These are phyloP conservation scores for Leptopilina myrica DNA, from an alignment of 2,888 invertebrate genomes.

Conservation along the genomic window DNA sequence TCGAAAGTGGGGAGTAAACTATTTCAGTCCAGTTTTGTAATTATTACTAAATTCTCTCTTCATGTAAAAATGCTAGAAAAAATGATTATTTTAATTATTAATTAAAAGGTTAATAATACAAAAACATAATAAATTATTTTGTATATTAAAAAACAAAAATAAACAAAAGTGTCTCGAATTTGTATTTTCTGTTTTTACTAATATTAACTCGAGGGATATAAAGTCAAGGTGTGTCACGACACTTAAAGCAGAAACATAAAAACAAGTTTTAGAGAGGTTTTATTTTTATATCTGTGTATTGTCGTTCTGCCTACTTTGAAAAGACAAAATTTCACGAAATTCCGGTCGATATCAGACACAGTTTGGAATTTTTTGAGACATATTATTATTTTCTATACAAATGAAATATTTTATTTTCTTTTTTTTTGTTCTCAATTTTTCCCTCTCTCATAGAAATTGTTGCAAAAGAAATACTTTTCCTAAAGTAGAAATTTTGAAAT, in stretches of 20 bases:
- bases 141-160: too few relatives aligned
- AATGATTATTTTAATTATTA: too few relatives aligned
- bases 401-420: conserved; percentile 9
- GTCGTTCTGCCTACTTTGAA: background rate
- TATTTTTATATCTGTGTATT: background rate
- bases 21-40: too few relatives aligned
- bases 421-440: too few relatives aligned
- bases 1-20: too few relatives aligned
- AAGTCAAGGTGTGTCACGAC: conserved; percentile 5
- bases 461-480: background rate
- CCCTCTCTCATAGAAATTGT: too few relatives aligned
- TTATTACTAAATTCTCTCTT: too few relatives aligned
- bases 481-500: background rate
- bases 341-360: conserved; percentile 14
- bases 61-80: too few relatives aligned
- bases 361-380: background rate
- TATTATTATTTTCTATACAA: background rate
- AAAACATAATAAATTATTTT: too few relatives aligned
- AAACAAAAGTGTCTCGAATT: too few relatives aligned
- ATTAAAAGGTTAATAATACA: too few relatives aligned
- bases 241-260: conserved; percentile 24
- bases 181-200: background rate
- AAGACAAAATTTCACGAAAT: background rate
- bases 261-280: background rate
- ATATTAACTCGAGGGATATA: background rate